Percentiles rank a stretch among this genome's conserved stretches.
Conservation (phyloP, 2,113 vertebrate genomes). For the Sinocyclocheilus grahami region DNA sequence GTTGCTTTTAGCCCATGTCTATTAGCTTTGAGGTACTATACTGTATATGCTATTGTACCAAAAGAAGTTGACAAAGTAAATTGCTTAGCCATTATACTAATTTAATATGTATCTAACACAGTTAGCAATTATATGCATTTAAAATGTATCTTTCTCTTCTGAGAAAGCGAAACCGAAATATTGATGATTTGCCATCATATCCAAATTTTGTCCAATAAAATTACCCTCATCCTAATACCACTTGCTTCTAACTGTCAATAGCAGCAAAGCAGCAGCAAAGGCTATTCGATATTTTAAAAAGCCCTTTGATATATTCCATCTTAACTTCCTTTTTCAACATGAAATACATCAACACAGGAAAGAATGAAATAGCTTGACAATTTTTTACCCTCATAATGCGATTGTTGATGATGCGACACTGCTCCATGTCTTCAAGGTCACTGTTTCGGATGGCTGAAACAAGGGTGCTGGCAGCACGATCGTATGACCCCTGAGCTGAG, state of each 20-base stretch:
- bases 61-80: neutral
- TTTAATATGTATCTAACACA: neutral
- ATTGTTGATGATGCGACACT: conserved; percentile 86
- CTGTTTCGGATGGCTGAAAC: conserved; percentile 72
- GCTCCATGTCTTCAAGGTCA: conserved; percentile 75
- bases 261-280: neutral
- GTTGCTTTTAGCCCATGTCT: neutral
- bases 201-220: neutral
- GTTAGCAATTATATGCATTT: neutral
- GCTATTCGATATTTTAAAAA: neutral
- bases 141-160: neutral
- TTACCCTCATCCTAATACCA: neutral
- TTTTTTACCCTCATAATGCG: conserved; percentile 86
- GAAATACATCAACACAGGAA: neutral
- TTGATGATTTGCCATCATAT: neutral
- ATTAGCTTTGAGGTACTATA: neutral
- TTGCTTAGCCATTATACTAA: neutral
- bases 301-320: neutral
- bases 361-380: neutral
- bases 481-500: conserved; percentile 82
- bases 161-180: neutral
- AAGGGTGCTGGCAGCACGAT: conserved; percentile 75
- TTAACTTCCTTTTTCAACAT: neutral
- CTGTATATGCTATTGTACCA: neutral
- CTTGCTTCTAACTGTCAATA: neutral